Evolutionary conservation across 1,140 invertebrate genomes (phyloP).

Genomic region (Liolophura sinensis): DNA sequence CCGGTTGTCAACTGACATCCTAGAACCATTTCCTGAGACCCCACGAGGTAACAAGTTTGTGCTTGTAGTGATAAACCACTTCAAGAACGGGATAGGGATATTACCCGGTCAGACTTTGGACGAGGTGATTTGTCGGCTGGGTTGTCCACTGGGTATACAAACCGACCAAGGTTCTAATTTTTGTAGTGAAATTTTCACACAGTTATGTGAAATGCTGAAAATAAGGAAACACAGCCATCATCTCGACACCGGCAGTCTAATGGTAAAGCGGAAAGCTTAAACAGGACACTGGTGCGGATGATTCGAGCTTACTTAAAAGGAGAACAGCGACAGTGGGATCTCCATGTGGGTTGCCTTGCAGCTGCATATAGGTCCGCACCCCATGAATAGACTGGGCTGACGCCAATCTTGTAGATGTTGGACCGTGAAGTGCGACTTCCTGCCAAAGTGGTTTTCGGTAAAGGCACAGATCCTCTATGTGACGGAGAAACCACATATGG

Average conservation of each 20-base stretch:
- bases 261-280: slow-evolving; percentile 8
- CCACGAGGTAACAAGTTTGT: slow-evolving; percentile 32
- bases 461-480: too few species aligned
- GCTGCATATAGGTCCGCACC: slow-evolving; percentile 1
- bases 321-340: slow-evolving; percentile 3
- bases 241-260: too few species aligned
- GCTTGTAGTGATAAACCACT: slow-evolving; percentile 35
- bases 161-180: too few species aligned
- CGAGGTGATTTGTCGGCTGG: too few species aligned
- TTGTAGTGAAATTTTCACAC: too few species aligned
- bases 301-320: slow-evolving; percentile 5
- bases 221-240: too few species aligned
- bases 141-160: too few species aligned
- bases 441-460: background rate
- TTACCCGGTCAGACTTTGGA: too few species aligned
- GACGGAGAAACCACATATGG: too few species aligned
- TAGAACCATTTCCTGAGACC: slow-evolving; percentile 33
- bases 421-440: background rate
- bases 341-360: background rate
- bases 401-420: background rate
- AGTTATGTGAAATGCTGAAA: too few species aligned
- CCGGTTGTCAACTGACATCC: slow-evolving; percentile 19
- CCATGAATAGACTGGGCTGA: background rate
- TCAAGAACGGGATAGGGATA: slow-evolving; percentile 29
- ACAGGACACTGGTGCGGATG: slow-evolving; percentile 9